Percentiles rank a stretch among this genome's conserved stretches.
These are phyloP conservation scores for Pseudomyrmex gracilis DNA, from an alignment of 1,140 invertebrate genomes.

Conservation along the genomic window DNA sequence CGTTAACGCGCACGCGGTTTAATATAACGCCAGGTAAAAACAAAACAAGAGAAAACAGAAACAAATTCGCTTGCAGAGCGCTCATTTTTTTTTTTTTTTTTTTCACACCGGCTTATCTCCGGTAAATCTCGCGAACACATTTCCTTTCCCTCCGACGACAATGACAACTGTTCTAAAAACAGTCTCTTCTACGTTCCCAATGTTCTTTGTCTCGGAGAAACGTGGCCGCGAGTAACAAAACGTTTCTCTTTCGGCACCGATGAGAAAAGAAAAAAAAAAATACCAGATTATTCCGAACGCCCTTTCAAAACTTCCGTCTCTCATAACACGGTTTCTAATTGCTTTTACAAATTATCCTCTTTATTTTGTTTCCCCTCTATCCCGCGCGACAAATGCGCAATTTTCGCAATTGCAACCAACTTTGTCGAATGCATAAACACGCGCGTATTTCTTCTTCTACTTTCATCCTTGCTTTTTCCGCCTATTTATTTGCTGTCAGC, in stretches of 20 bases:
- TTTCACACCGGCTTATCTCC: too few relatives aligned
- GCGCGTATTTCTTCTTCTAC: conserved; percentile 4
- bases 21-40: background rate
- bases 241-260: too few relatives aligned
- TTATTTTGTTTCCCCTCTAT: background rate
- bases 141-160: background rate
- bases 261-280: too few relatives aligned
- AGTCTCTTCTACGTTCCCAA: too few relatives aligned
- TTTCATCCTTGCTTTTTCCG: conserved; percentile 38
- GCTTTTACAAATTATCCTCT: background rate
- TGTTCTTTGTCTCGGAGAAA: too few relatives aligned
- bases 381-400: background rate
- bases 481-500: conserved; percentile 45
- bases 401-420: too few relatives aligned
- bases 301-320: too few relatives aligned
- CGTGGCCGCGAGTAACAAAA: too few relatives aligned
- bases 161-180: background rate
- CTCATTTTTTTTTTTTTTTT: conserved; percentile 18
- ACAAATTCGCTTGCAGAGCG: background rate
- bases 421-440: background rate
- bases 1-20: conserved; percentile 3
- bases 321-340: background rate
- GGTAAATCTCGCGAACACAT: background rate
- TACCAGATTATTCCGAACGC: too few relatives aligned
- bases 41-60: too few relatives aligned